These are phyloP conservation scores for Cheilosia vulpina DNA, from an alignment of 2,888 invertebrate genomes.

Conservation along the genomic window DNA sequence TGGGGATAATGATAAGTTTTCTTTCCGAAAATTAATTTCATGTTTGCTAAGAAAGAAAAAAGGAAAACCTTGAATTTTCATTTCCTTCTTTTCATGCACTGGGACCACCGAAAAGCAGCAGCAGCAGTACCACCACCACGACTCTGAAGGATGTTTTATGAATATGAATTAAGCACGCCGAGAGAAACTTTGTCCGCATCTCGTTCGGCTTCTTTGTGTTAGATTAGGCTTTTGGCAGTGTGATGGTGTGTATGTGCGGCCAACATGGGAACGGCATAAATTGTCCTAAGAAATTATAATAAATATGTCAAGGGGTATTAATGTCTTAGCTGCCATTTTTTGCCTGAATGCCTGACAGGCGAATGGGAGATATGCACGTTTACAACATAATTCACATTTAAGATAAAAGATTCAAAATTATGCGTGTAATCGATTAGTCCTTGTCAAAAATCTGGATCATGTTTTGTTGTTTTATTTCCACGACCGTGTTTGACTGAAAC, in stretches of 20 bases:
- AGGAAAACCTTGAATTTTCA: conserved; percentile 24
- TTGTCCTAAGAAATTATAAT: conserved; percentile 38
- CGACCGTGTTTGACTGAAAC: background rate
- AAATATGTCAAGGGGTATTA: conserved; percentile 63
- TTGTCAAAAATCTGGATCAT: conserved; percentile 6
- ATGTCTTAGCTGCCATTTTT: conserved; percentile 34
- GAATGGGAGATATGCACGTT: background rate
- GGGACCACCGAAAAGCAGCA: background rate
- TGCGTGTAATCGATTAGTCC: conserved; percentile 32
- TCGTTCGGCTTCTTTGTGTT: background rate
- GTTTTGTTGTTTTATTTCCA: background rate
- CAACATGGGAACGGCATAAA: conserved; percentile 3
- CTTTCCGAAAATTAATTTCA: conserved; percentile 60
- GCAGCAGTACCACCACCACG: background rate
- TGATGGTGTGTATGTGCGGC: background rate
- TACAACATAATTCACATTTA: conserved; percentile 10
- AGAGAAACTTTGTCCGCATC: conserved; percentile 6
- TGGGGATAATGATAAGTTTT: conserved; percentile 57
- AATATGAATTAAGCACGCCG: conserved; percentile 47
- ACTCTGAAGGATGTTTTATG: conserved; percentile 50
- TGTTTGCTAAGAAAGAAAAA: conserved; percentile 26
- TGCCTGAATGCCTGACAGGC: background rate
- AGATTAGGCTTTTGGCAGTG: conserved; percentile 4
- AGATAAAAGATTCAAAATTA: conserved; percentile 11
- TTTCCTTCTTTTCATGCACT: conserved; percentile 20